Evolutionary conservation across 1,140 invertebrate genomes (phyloP), one percentile per base, ranked within the genome.

Genomic region (Homalodisca vitripennis): DNA sequence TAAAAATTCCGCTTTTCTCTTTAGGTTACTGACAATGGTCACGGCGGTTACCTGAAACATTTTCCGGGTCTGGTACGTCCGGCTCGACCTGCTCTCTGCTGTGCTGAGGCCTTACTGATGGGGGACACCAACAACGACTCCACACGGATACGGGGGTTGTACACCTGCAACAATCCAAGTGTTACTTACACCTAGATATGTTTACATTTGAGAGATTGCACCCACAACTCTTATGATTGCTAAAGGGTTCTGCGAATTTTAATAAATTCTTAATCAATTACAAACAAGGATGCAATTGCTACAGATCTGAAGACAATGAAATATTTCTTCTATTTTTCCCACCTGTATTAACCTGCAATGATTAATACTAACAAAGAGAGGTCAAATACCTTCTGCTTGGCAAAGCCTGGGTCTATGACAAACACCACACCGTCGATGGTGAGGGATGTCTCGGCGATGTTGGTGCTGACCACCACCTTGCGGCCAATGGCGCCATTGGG

Each of bases 341-440:
- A n/a, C n/a, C n/a, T n/a, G n/a, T n/a, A n/a, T n/a, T n/a, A n/a
- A n/a, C n/a, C n/a, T n/a, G n/a, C n/a, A n/a, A 41, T 41, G 6
- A 41, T 41, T 41, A 41, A 41, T 10, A 41, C 34, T 53, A 53
- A 53, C 6, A 53, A 53, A 53, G 22, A 53, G 20, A 53, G 22
- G 3, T 12, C 6, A 14, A 53, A 53, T 53, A 89, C 92, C 83
- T 98, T 99, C 80, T 99, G 98, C 80, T 99, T 99, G 0, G 97
- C 95, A 85, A 99, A 99, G 17, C 98, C 98, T n/a, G 98, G 97
- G 84, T 99, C 98, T 77, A 99, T 99, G 0, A 99, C 98, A 83
- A 98, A 99, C 3, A 99, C 98, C n/a, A 99, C 97, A 69, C 98
- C 98, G 78, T 99, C 98, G 76, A 99, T 99, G 0, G 98, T 99